Percentiles rank a stretch among this genome's conserved stretches.
phyloP scores from a whole-genome alignment of 2,113 vertebrate genomes.

The Anarhynchus alexandrinus region DNA sequence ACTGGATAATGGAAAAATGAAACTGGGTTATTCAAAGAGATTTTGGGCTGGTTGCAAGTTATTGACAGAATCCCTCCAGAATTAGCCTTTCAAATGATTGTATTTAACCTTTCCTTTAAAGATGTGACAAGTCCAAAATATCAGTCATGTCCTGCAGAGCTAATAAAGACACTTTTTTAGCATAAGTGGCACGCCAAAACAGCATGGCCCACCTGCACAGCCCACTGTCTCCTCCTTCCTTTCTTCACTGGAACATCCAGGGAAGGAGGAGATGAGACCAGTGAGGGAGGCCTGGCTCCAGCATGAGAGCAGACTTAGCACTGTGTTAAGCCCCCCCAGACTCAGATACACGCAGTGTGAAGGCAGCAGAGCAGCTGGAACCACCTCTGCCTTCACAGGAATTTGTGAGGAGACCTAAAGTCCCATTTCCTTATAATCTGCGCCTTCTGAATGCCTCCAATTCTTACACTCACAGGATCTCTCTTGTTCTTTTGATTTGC shows the following conservation, averaged over 20 bases:
- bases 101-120: background rate
- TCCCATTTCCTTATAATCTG: background rate
- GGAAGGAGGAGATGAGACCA: background rate
- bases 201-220: background rate
- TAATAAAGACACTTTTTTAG: background rate
- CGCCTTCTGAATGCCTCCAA: background rate
- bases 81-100: background rate
- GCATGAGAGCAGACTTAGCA: background rate
- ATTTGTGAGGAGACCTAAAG: background rate
- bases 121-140: background rate
- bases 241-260: background rate
- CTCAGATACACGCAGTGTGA: accelerated
- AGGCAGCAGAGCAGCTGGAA: background rate
- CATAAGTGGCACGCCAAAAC: background rate
- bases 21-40: background rate
- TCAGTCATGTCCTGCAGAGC: background rate
- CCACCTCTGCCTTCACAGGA: background rate
- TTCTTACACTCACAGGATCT: background rate
- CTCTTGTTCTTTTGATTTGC: background rate
- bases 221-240: background rate
- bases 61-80: background rate
- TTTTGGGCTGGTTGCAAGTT: background rate
- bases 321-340: accelerated
- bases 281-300: background rate
- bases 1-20: background rate